Percentiles rank a stretch among this genome's conserved stretches.
Evolutionary conservation across 2,797 vertebrate genomes (phyloP).

Genomic region (Squalus acanthias): DNA sequence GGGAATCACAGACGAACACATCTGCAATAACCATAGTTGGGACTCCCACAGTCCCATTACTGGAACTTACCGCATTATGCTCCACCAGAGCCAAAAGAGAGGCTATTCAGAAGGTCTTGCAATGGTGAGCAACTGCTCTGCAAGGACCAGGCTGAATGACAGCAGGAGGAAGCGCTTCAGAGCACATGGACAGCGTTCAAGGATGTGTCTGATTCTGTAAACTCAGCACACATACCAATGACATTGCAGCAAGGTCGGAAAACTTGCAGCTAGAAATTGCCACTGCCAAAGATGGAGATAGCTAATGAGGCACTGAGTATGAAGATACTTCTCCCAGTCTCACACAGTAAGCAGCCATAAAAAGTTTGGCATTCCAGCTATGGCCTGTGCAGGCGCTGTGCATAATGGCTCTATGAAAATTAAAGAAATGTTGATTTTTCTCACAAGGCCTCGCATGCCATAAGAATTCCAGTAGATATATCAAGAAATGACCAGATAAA

Average conservation of each 20-base stretch:
- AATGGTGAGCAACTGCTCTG: not conserved
- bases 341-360: not conserved
- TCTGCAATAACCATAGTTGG: constrained; percentile 54
- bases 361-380: not conserved
- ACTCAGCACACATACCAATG: not conserved
- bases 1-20: constrained; percentile 54
- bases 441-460: not conserved
- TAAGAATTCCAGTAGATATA: not conserved
- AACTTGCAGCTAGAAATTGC: not conserved
- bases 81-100: constrained; percentile 58
- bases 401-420: not conserved
- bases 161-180: too few relatives aligned
- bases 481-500: not conserved
- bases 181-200: not conserved
- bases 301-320: not conserved
- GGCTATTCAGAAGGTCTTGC: constrained; percentile 48
- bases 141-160: too few relatives aligned
- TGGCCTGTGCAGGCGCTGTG: not conserved
- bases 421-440: not conserved
- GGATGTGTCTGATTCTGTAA: constrained; percentile 16
- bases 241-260: too few relatives aligned
- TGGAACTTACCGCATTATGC: constrained; percentile 56
- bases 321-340: not conserved
- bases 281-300: not conserved
- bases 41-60: constrained; percentile 57